Evolutionary conservation across 2,113 vertebrate species (phyloP).

Genomic region (Plestiodon gilberti): DNA sequence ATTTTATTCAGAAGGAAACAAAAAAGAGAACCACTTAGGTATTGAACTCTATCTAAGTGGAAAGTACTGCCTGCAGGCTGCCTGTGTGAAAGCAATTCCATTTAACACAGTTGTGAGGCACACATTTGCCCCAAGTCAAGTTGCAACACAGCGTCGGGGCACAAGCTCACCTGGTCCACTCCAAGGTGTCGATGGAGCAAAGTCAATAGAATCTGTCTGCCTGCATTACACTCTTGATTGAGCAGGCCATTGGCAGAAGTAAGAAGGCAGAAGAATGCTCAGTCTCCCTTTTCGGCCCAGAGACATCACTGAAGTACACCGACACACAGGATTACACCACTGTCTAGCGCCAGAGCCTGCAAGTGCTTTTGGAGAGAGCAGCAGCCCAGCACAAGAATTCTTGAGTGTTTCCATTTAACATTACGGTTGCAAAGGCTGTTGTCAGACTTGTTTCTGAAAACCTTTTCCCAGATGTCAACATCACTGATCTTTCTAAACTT

Average conservation of each 20-base stretch:
- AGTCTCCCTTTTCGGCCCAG: neutral
- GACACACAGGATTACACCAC: neutral
- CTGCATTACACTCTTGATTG: constrained; percentile 8
- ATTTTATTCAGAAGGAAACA: neutral
- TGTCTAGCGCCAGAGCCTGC: neutral
- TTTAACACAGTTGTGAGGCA: fast-evolving
- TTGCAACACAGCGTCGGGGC: neutral
- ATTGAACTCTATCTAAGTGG: neutral
- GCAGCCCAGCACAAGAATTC: neutral
- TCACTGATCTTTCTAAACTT: constrained; percentile 2
- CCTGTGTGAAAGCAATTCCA: constrained; percentile 19
- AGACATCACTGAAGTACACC: neutral
- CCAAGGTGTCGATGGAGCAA: neutral
- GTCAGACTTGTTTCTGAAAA: neutral
- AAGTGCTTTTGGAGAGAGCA: neutral
- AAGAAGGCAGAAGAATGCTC: neutral
- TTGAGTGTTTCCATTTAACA: neutral
- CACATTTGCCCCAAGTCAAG: neutral
- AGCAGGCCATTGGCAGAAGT: neutral
- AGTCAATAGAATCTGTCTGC: neutral
- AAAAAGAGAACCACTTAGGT: neutral
- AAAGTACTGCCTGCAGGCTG: neutral
- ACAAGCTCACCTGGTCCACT: neutral
- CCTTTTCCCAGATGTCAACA: neutral
- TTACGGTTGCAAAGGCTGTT: neutral